Base-by-base conservation (phyloP, 2,888 invertebrate genomes). In the Exocentrus adspersus region DNA sequence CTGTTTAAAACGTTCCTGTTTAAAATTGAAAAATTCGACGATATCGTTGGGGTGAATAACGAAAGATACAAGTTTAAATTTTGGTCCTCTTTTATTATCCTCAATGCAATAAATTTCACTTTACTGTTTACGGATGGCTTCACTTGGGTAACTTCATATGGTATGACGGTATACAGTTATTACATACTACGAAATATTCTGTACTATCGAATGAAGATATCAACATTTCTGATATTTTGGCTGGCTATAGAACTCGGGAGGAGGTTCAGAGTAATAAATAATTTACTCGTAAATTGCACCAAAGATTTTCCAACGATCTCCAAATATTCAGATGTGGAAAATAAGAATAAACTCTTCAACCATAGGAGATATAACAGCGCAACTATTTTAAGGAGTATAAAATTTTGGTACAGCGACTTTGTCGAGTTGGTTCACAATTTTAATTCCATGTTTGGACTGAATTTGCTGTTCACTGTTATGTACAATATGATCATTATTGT, bases 371-470 rank as follows among this genome's bases (percentile, higher is more conserved):
- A n/a, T n/a, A n/a, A 12, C 12, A 20, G 28, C 14, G 10, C 12
- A n/a, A 12, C 14, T 21, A n/a, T 50, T 21, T n/a, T 50, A 24
- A 50, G 19, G 19, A 16, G n/a, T 4, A 30, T 48, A 10, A 57
- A 57, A 24, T 17, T 20, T 12, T 32, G 32, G 57, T 52, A 60
- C 21, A 14, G 53, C 17, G 57, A 64, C 5, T 16, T 64, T 14
- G 42, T 54, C 14, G 37, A 20, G n/a, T 17, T 54, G 16, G 60
- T 64, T 10, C 46, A 60, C 10, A 43, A 51, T 9, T 64, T 42
- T 19, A 64, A 64, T 53, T 20, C 42, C 2, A 32, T 64, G n/a
- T 64, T 64, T 30, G 64, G 64, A 1, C 16, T 51, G 9, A 20
- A 28, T n/a, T 17, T 64, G 7, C 21, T 64, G 5, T 50, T 46